Base-by-base conservation (phyloP, 2,113 vertebrate species). In the Ahaetulla prasina region DNA sequence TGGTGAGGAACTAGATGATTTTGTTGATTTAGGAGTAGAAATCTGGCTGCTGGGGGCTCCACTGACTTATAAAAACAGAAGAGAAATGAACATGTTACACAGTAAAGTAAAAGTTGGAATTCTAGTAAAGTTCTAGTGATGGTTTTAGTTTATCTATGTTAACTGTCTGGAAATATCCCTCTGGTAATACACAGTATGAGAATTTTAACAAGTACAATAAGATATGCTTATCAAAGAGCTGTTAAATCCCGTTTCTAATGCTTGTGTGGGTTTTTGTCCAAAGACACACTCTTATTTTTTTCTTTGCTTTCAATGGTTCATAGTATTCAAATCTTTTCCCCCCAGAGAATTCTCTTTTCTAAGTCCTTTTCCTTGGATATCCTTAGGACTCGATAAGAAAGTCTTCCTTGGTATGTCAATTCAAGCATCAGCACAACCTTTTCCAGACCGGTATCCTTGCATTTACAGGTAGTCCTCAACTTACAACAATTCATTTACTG, bases 1-100 rank as follows among this genome's bases (percentile, higher is more conserved):
- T 93, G 99, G 99, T 50, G 99, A 99, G 23, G 99, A 98, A 87
- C 98, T 98, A 94, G 98, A 99, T 90, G 99, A 99, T 96, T 99
- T 99, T 1, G 98, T 98, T 93, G 98, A 99, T 96, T 97, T 99
- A 16, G 98, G 98, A 89, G 98, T 98, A 30, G 98, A 99, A 90
- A 99, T 97, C 3, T 99, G 99, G 96, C 98, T 99, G 96, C 97
- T 98, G 93, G 98, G 98, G 27, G 98, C 97, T 91, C 99, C 99
- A 54, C 99, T 99, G 54, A 99, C 99, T 99, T 95, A 7, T 11
- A 92, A 89, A 92, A 95, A 97, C 43, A 52, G 89, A 88, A 94
- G 94, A 84, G 25, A 91, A 94, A 94, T 23, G 35, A 43, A 80
- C 35, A 20, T 80, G 35, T 80, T 80, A 80, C 8, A 6, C 68